phyloP scores from a whole-genome alignment of 1,140 invertebrate species.

The Diabrotica undecimpunctata region DNA sequence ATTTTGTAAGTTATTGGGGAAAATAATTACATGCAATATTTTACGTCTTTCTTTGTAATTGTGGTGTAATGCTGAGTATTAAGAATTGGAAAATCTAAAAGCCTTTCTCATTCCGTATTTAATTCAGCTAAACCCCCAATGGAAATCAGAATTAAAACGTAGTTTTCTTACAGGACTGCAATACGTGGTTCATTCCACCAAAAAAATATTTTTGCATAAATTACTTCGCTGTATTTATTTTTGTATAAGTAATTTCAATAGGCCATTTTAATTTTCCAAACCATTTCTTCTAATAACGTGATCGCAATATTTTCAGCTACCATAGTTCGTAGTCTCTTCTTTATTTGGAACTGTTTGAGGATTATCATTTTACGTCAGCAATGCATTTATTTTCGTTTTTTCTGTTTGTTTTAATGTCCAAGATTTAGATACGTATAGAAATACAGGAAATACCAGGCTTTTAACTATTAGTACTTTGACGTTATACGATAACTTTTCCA shows the following conservation, averaged over 20 bases:
- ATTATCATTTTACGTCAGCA: too few relatives aligned
- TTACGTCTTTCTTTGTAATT: constrained; percentile 39
- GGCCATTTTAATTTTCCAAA: too few relatives aligned
- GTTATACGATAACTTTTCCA: too few relatives aligned
- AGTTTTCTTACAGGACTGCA: constrained; percentile 40
- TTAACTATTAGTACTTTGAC: too few relatives aligned
- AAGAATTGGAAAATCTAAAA: constrained; percentile 45
- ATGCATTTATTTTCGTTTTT: too few relatives aligned
- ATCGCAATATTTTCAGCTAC: too few relatives aligned
- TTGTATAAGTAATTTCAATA: background rate
- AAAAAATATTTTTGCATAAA: background rate
- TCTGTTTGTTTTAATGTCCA: too few relatives aligned
- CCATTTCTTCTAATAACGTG: too few relatives aligned
- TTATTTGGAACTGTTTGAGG: too few relatives aligned
- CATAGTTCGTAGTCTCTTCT: too few relatives aligned
- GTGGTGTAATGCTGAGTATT: constrained; percentile 38
- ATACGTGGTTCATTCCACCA: constrained; percentile 27
- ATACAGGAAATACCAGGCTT: too few relatives aligned
- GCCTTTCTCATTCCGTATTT: constrained; percentile 45
- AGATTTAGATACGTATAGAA: too few relatives aligned
- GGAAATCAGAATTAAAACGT: constrained; percentile 47
- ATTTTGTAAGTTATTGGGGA: constrained; percentile 34
- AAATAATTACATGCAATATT: constrained; percentile 42
- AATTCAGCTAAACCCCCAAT: constrained; percentile 44
- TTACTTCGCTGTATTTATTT: background rate